Conservation (phyloP, 2,797 vertebrate genomes). For the Enteromius unitaeniatus region DNA sequence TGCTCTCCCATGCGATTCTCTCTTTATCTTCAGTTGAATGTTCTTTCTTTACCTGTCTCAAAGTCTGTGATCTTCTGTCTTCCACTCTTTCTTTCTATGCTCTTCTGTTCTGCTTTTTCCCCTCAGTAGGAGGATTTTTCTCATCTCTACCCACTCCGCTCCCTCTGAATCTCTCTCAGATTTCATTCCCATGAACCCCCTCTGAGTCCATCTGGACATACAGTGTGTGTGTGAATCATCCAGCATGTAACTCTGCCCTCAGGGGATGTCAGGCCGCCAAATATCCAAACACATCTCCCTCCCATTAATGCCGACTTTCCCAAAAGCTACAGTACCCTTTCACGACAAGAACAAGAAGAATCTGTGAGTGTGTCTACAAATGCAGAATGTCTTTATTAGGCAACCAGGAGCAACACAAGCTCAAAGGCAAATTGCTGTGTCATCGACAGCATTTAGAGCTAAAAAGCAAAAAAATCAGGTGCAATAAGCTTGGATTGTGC, state of each 20-base stretch:
- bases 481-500: not conserved
- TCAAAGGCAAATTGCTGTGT: not conserved
- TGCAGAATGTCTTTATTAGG: not conserved
- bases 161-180: not conserved
- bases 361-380: constrained; percentile 10
- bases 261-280: not conserved
- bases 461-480: not conserved
- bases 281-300: constrained; percentile 5
- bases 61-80: constrained; percentile 11
- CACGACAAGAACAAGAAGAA: not conserved
- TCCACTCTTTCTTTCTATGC: not conserved
- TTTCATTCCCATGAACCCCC: not conserved
- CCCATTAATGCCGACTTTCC: not conserved
- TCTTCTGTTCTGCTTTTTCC: not conserved
- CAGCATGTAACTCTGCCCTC: constrained; percentile 6
- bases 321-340: constrained; percentile 7
- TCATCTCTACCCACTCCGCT: constrained; percentile 7
- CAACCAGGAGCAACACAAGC: not conserved
- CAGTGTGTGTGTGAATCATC: constrained; percentile 36
- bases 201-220: constrained; percentile 28
- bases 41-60: constrained; percentile 9
- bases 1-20: constrained; percentile 14
- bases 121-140: not conserved
- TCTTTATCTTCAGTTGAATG: not conserved
- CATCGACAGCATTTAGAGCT: not conserved